These are phyloP conservation scores for Gasterosteus aculeatus DNA, from an alignment of 2,113 vertebrate species.

Conservation along the genomic window DNA sequence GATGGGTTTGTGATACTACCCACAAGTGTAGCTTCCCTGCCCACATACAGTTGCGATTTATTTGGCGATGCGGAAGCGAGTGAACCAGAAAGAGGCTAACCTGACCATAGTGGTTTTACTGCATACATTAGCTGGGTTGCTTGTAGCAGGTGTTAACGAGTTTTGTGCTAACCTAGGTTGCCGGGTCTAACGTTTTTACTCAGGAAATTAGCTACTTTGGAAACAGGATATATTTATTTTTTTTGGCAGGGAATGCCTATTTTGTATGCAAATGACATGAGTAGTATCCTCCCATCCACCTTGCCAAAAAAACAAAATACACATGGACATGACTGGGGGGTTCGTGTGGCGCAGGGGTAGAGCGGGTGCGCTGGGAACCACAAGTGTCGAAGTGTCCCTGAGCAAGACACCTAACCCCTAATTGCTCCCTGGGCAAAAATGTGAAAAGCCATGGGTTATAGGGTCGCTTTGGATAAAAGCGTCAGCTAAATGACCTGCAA, in stretches of 20 bases:
- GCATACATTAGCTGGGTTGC: background rate
- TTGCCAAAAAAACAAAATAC: too few species aligned
- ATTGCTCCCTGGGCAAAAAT: too few species aligned
- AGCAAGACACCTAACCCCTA: too few species aligned
- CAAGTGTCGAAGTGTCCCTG: too few species aligned
- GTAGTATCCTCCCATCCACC: background rate
- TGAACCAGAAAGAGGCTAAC: background rate
- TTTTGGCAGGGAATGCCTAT: background rate
- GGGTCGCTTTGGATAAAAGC: too few species aligned
- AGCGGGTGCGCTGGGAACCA: too few species aligned
- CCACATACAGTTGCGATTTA: background rate
- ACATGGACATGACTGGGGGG: too few species aligned
- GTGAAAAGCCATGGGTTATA: too few species aligned
- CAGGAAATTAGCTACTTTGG: background rate
- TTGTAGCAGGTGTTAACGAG: background rate
- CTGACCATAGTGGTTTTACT: background rate
- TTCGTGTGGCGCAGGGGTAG: too few species aligned
- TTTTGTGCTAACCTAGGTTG: background rate
- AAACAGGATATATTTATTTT: background rate
- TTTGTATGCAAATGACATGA: background rate
- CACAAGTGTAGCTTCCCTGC: background rate
- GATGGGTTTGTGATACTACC: background rate
- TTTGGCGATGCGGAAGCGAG: background rate
- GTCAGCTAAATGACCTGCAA: too few species aligned
- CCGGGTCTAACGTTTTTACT: too few species aligned